phyloP scores from a whole-genome alignment of 53 echinoderm and acorn worm genomes.

The Crossaster papposus region DNA sequence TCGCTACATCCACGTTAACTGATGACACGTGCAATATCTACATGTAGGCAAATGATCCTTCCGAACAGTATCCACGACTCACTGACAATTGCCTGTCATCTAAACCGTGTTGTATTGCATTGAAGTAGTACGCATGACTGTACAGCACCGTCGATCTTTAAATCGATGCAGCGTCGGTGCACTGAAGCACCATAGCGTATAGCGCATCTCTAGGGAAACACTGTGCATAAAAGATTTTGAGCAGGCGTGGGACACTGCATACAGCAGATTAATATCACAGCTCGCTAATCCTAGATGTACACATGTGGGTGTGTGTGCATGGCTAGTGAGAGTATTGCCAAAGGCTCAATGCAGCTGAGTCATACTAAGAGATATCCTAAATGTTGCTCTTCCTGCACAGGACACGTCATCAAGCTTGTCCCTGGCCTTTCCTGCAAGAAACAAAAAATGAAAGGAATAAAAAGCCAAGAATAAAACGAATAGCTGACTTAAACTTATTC shows the following conservation, averaged over 20 bases:
- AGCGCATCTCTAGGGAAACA: background rate
- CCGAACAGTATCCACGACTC: background rate
- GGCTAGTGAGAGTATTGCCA: background rate
- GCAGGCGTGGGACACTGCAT: background rate
- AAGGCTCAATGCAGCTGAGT: conserved; percentile 20
- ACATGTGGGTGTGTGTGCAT: background rate
- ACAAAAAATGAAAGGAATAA: background rate
- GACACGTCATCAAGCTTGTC: conserved; percentile 14
- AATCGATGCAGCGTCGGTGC: no score
- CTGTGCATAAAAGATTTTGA: background rate
- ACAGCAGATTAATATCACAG: background rate
- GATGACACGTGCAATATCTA: background rate
- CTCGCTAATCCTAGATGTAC: background rate
- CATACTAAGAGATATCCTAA: background rate
- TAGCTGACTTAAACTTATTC: conserved; percentile 39
- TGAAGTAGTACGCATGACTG: background rate
- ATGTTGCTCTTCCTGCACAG: conserved; percentile 17
- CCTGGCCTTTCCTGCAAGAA: background rate
- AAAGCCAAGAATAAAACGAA: conserved; percentile 30
- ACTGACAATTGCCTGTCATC: background rate
- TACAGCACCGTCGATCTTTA: background rate
- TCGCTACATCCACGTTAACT: background rate
- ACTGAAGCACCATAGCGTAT: background rate
- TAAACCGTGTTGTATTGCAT: background rate
- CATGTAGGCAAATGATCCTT: background rate